Percentiles rank a stretch among this genome's conserved stretches.
Conservation (phyloP, 2,888 invertebrate genomes). For the Synergus itoensis region DNA sequence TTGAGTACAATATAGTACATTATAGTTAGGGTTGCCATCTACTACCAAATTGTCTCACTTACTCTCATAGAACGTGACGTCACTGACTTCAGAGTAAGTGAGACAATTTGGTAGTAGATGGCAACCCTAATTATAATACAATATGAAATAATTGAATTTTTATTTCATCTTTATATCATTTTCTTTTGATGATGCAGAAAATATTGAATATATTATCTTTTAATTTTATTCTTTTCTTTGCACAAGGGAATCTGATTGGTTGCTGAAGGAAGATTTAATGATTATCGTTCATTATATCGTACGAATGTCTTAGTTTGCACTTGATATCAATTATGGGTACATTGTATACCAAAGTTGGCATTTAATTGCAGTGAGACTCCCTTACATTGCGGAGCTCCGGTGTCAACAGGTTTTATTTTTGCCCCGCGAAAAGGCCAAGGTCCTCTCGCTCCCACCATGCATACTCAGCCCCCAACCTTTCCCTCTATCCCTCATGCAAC, state of each 20-base stretch:
- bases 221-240: too few relatives aligned
- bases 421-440: slow-evolving; percentile 74
- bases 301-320: slow-evolving; percentile 12
- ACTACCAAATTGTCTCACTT: too few relatives aligned
- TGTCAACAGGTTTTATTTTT: slow-evolving; percentile 75
- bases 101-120: too few relatives aligned
- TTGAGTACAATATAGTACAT: too few relatives aligned
- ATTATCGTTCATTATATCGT: slow-evolving; percentile 51
- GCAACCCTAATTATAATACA: too few relatives aligned
- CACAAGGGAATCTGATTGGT: neutral
- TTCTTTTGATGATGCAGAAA: too few relatives aligned
- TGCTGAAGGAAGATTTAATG: slow-evolving; percentile 42
- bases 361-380: slow-evolving; percentile 57
- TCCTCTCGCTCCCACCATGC: slow-evolving; percentile 53
- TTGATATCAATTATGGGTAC: slow-evolving; percentile 44
- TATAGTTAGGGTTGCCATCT: too few relatives aligned
- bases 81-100: too few relatives aligned
- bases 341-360: slow-evolving; percentile 32
- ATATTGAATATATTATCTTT: too few relatives aligned
- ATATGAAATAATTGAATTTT: too few relatives aligned
- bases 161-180: too few relatives aligned
- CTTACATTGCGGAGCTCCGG: slow-evolving; percentile 70
- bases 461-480: slow-evolving; percentile 45
- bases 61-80: too few relatives aligned
- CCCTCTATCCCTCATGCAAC: slow-evolving; percentile 44